Conservation (phyloP, 2,888 invertebrate genomes). For the Phyllotreta striolata region DNA sequence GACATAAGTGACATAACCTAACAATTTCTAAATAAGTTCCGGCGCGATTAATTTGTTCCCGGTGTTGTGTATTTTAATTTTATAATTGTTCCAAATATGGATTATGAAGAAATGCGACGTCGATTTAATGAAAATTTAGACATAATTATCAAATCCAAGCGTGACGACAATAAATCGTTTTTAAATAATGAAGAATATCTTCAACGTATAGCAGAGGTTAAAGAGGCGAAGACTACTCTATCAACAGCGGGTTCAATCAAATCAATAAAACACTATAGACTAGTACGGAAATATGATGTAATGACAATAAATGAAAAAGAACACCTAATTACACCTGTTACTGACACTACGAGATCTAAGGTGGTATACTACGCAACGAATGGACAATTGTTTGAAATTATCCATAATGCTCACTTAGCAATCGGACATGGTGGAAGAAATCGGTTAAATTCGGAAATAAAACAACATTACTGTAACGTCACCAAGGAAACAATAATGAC, state of each 20-base stretch:
- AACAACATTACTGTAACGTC: slow-evolving; percentile 29
- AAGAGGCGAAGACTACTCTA: neutral
- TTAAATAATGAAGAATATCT: neutral
- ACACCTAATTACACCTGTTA: neutral
- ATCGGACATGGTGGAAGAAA: slow-evolving; percentile 40
- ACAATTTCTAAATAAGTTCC: neutral
- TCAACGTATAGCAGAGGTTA: neutral
- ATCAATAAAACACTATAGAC: slow-evolving; percentile 1
- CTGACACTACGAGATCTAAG: neutral
- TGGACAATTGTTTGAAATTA: slow-evolving; percentile 5
- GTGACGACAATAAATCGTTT: slow-evolving; percentile 1
- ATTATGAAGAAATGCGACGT: no score
- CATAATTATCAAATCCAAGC: neutral
- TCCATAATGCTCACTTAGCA: slow-evolving; percentile 38
- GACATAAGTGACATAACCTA: no score
- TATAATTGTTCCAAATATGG: no score
- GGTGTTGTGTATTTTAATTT: slow-evolving; percentile 1
- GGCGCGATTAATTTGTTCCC: neutral
- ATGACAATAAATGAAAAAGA: slow-evolving; percentile 1
- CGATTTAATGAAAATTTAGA: neutral
- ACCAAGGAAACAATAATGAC: slow-evolving; percentile 23
- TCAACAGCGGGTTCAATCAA: slow-evolving; percentile 1
- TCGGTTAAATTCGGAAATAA: slow-evolving; percentile 37
- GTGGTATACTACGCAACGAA: slow-evolving; percentile 1
- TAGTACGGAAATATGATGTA: slow-evolving; percentile 1